Base-by-base conservation (phyloP, 2,797 vertebrate genomes). In the Hapalemur alaotrensis region DNA sequence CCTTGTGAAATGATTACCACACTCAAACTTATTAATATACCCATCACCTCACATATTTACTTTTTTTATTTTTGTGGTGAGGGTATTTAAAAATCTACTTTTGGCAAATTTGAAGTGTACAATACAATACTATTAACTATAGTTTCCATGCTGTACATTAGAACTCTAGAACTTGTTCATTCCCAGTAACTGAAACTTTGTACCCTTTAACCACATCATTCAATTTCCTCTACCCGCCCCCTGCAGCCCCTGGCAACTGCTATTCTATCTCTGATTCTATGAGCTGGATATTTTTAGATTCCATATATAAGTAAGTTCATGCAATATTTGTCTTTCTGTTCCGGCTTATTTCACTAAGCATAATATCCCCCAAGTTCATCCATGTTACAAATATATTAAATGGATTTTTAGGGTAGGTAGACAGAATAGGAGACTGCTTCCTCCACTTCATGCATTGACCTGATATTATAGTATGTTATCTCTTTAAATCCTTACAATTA, bases 231-330 rank as follows among this genome's bases (percentile, higher is more conserved):
- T 13, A 20, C 43, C 43, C 9, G 0, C 9, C 43, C 43, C 43
- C 28, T 8, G 1, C 4, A 13, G 4, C 1, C 20, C 7, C 0
- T 43, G 46, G 5, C 2, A 50, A 35, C 12, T 1, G 13, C 48
- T 38, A 65, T 12, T 84, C 9, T 72, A 14, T 32, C 23, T 54
- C 32, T 25, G 23, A 52, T 46, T 18, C 38, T 38, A 7, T 61
- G 43, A 20, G 20, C 43, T 43, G 2, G 1, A 9, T 2, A 13
- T 35, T 46, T 38, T 61, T 23, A 67, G 70, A 78, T 78, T 32
- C 14, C 23, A 78, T 43, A 7, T 14, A 25, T 59, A 15, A 82
- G 4, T 32, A 50, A 48, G 38, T 20, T 78, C 10, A 48, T 43
- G 30, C 3, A 61, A 32, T 25, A 18, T 25, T 70, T 57, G 80